A percentile compares a stretch with the other conserved stretches of the same genome.
Conservation (phyloP, 2,113 vertebrate species). For the Pelusios castaneus region DNA sequence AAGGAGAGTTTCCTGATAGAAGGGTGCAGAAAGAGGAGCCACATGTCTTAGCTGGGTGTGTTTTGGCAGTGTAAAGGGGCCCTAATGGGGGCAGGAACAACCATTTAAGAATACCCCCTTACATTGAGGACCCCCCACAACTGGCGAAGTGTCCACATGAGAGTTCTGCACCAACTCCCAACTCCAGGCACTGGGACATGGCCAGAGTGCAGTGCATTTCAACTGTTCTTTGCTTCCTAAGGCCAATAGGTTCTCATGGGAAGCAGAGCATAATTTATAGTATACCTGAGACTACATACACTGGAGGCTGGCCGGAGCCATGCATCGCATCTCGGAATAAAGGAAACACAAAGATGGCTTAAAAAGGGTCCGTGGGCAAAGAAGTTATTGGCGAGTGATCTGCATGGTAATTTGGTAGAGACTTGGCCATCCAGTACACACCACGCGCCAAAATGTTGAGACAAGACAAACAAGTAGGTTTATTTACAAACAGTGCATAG, state of each 20-base stretch:
- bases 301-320: neutral
- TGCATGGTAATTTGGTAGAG: constrained; percentile 3
- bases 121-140: accelerated
- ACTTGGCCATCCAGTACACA: neutral
- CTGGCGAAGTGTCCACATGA: accelerated
- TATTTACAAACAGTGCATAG: neutral
- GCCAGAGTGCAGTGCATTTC: accelerated
- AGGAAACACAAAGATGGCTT: neutral
- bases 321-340: neutral
- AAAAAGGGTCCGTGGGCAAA: neutral
- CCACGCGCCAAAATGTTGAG: neutral
- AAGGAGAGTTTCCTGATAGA: neutral
- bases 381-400: accelerated
- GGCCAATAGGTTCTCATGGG: neutral
- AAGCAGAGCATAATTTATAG: neutral
- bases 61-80: neutral
- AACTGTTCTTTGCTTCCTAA: neutral
- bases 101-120: neutral
- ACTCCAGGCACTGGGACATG: neutral
- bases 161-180: neutral
- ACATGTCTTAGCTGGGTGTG: too few relatives aligned
- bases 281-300: neutral
- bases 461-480: neutral
- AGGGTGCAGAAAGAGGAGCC: neutral
- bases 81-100: neutral